Percentiles rank a stretch among this genome's conserved stretches.
Conservation (phyloP, 2,888 invertebrate genomes). For the Melinopterus prodromus region DNA sequence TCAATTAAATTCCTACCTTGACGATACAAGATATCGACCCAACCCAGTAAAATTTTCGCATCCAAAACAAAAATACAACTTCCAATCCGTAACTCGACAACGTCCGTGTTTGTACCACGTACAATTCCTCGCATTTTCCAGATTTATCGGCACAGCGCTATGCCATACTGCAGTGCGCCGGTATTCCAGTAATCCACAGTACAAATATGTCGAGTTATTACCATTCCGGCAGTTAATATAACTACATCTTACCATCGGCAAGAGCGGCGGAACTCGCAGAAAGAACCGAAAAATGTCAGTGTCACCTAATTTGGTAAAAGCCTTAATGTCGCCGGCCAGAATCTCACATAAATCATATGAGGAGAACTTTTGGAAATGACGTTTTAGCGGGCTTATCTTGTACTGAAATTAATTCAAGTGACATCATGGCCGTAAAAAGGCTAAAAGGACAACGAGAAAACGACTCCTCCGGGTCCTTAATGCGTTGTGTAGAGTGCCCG, state of each 20-base stretch:
- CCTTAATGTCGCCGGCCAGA: constrained; percentile 12
- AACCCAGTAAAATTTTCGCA: not conserved
- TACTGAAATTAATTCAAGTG: not conserved
- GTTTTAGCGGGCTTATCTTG: constrained; percentile 4
- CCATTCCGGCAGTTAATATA: constrained; percentile 11
- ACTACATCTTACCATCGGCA: constrained; percentile 6
- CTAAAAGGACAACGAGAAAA: not conserved
- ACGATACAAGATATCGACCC: not conserved
- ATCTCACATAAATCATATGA: not conserved
- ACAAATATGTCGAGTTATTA: constrained; percentile 20
- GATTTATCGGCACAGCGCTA: constrained; percentile 14
- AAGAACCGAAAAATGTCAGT: constrained; percentile 13
- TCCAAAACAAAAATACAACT: not conserved
- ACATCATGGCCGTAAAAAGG: not conserved
- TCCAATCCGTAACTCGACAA: not conserved
- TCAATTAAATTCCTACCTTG: not conserved
- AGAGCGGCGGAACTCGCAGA: not conserved
- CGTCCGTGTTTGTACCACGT: constrained; percentile 10
- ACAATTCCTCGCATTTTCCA: constrained; percentile 23
- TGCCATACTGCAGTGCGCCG: constrained; percentile 12
- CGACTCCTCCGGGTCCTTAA: not conserved
- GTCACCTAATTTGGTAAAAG: constrained; percentile 26
- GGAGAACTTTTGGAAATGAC: not conserved
- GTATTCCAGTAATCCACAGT: constrained; percentile 21
- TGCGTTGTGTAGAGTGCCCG: not conserved